These are phyloP conservation scores for Poeciliopsis infans DNA, from an alignment of 2,797 vertebrate species.

Conservation along the genomic window DNA sequence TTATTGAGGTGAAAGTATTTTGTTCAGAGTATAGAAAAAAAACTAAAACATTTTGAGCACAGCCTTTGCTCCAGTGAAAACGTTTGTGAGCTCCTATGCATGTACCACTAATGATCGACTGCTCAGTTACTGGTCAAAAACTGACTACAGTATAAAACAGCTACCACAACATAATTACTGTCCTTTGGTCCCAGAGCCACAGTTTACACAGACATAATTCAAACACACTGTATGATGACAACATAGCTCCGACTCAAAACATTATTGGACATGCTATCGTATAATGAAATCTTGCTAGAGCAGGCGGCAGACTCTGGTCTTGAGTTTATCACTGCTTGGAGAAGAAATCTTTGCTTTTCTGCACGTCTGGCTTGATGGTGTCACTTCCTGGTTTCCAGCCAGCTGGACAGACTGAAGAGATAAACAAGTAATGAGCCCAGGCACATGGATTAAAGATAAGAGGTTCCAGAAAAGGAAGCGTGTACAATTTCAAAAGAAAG, in stretches of 20 bases:
- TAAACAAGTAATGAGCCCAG: conserved; percentile 58
- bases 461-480: conserved; percentile 6
- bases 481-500: not conserved
- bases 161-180: conserved; percentile 27
- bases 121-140: conserved; percentile 22
- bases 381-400: conserved; percentile 98
- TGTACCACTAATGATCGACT: conserved; percentile 18
- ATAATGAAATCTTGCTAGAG: conserved; percentile 63
- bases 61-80: conserved; percentile 14
- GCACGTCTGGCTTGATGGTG: conserved; percentile 96
- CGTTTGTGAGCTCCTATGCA: conserved; percentile 5
- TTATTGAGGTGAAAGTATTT: conserved; percentile 35
- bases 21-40: conserved; percentile 22
- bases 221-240: conserved; percentile 24
- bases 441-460: conserved; percentile 22
- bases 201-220: conserved; percentile 27
- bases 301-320: conserved; percentile 63
- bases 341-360: conserved; percentile 97
- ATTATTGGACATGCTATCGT: conserved; percentile 53
- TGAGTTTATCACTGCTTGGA: conserved; percentile 88
- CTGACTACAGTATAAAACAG: conserved; percentile 5
- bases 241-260: conserved; percentile 35
- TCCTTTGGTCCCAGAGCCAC: conserved; percentile 39
- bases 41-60: not conserved
- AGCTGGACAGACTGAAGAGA: conserved; percentile 92